Conservation (phyloP, 2,888 invertebrate genomes). For the Oasisia sp. region DNA sequence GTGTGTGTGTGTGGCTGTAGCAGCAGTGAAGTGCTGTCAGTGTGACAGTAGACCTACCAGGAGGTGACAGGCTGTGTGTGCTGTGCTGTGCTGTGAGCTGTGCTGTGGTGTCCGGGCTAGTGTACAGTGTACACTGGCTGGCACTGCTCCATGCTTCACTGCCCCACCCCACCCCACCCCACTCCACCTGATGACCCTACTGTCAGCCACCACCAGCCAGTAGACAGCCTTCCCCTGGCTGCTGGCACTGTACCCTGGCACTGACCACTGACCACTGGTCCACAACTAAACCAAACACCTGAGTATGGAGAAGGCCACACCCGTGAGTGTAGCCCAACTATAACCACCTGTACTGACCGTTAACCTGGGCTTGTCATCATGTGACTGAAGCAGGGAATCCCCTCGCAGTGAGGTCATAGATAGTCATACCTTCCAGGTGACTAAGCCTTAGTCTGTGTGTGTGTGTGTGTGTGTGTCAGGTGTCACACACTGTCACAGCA, state of each 20-base stretch:
- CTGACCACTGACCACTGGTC: neutral
- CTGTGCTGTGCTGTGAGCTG: neutral
- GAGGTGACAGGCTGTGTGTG: too few relatives aligned
- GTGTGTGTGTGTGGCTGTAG: neutral
- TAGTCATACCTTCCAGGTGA: constrained; percentile 7
- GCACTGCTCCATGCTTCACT: constrained; percentile 1
- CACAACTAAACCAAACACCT: neutral
- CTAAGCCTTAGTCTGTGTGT: neutral
- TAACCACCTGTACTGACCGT: neutral
- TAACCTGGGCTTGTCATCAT: neutral
- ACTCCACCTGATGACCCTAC: neutral
- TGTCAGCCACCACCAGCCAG: neutral
- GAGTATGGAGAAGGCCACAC: neutral
- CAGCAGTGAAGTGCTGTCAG: neutral
- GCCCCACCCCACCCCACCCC: neutral
- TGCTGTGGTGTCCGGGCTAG: neutral
- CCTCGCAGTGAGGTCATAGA: neutral
- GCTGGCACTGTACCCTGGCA: neutral
- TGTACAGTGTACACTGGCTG: neutral
- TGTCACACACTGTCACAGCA: neutral
- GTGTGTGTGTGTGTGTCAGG: neutral
- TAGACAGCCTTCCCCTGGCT: neutral
- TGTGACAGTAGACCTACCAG: neutral
- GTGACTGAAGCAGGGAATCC: neutral
- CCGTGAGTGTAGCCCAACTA: neutral